Percentiles rank a stretch among this genome's conserved stretches.
Conservation (phyloP, 2,113 vertebrate species). For the Mungos mungo region DNA sequence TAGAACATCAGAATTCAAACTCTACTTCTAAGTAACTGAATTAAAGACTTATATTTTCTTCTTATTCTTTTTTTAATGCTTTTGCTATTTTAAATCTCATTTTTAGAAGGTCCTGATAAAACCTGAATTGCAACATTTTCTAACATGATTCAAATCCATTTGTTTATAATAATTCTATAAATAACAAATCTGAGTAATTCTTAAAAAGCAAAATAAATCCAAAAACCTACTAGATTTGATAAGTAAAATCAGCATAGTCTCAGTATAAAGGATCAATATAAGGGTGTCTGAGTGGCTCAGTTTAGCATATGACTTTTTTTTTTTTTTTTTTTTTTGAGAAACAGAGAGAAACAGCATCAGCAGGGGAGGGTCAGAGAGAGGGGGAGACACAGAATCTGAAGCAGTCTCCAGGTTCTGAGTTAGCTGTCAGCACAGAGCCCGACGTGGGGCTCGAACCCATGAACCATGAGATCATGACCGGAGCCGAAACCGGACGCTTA, state of each 20-base stretch:
- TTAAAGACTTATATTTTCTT: conserved; percentile 38
- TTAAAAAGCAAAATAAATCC: neutral
- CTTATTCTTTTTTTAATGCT: conserved; percentile 24
- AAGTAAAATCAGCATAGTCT: neutral
- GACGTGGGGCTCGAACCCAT: too few relatives aligned
- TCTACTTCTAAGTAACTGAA: conserved; percentile 44
- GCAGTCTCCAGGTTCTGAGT: too few relatives aligned
- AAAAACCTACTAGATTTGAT: neutral
- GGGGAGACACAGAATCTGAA: too few relatives aligned
- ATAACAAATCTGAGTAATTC: neutral
- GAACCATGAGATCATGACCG: too few relatives aligned
- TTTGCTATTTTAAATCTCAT: neutral
- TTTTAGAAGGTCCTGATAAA: neutral
- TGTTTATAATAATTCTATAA: neutral
- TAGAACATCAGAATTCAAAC: neutral
- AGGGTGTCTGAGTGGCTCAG: neutral
- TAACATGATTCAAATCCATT: neutral
- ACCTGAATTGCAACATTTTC: neutral
- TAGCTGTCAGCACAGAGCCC: too few relatives aligned
- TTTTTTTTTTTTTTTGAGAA: too few relatives aligned
- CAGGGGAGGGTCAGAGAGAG: too few relatives aligned
- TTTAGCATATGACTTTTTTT: too few relatives aligned
- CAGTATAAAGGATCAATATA: neutral
- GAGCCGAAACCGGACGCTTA: too few relatives aligned
- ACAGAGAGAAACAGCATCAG: too few relatives aligned